Conservation (phyloP, 2,113 vertebrate species). For the Caranx ignobilis region DNA sequence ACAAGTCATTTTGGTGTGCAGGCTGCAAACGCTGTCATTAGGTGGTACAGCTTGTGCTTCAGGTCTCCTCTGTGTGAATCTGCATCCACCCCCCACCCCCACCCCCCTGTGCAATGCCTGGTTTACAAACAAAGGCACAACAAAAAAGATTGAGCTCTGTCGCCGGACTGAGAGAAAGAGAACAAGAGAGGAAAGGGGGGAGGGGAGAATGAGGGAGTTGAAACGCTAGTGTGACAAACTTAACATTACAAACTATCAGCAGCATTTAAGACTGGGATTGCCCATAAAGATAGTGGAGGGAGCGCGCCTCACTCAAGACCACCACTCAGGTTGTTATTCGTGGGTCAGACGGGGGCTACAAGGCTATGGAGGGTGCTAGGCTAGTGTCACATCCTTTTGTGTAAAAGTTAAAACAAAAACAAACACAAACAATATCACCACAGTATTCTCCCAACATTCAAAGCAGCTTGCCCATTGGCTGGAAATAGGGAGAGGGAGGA, state of each 20-base stretch:
- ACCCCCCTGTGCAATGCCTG: slow-evolving; percentile 74
- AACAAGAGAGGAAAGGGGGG: slow-evolving; percentile 11
- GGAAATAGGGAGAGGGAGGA: slow-evolving; percentile 75
- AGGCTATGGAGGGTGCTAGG: slow-evolving; percentile 75
- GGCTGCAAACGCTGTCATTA: slow-evolving; percentile 78
- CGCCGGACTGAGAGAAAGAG: slow-evolving; percentile 40
- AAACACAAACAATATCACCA: slow-evolving; percentile 68
- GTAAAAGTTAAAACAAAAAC: slow-evolving; percentile 60
- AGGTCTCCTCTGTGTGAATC: slow-evolving; percentile 61
- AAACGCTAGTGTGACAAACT: slow-evolving; percentile 59
- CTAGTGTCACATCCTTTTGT: slow-evolving; percentile 74
- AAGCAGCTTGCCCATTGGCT: slow-evolving; percentile 94
- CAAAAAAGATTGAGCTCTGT: slow-evolving; percentile 76
- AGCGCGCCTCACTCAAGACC: slow-evolving; percentile 42
- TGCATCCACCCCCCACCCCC: slow-evolving; percentile 24
- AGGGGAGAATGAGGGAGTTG: slow-evolving; percentile 17
- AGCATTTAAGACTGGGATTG: slow-evolving; percentile 79
- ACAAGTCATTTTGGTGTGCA: slow-evolving; percentile 70
- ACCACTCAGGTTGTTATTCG: slow-evolving; percentile 57
- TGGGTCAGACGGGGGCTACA: slow-evolving; percentile 65
- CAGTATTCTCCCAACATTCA: slow-evolving; percentile 82
- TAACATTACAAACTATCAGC: slow-evolving; percentile 77
- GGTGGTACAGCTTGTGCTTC: slow-evolving; percentile 68
- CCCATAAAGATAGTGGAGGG: slow-evolving; percentile 57
- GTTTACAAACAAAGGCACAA: slow-evolving; percentile 84